Evolutionary conservation across 2,113 vertebrate species (phyloP).

Genomic region (Xerus inauris): DNA sequence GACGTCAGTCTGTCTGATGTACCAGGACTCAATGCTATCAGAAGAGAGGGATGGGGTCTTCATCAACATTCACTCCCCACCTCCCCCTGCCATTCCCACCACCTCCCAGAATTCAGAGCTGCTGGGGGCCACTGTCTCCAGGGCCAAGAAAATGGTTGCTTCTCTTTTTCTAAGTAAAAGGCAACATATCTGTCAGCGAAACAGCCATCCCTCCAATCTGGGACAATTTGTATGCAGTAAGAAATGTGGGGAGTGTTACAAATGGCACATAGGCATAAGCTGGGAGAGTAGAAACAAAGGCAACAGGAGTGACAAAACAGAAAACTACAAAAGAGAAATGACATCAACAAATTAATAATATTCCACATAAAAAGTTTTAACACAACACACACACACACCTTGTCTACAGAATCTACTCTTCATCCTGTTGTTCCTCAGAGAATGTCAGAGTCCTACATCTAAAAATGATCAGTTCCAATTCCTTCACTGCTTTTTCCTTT

Average conservation of each 20-base stretch:
- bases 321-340: slow-evolving; percentile 29
- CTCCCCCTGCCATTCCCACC: too few species aligned
- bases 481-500: neutral
- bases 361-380: neutral
- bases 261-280: neutral
- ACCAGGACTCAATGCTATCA: too few species aligned
- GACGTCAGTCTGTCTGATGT: too few species aligned
- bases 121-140: neutral
- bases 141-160: neutral
- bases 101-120: neutral
- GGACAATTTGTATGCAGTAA: neutral
- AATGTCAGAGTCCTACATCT: neutral
- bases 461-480: neutral
- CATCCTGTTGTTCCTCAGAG: neutral
- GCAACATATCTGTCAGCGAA: neutral
- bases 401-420: neutral
- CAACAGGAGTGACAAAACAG: neutral
- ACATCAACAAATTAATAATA: neutral
- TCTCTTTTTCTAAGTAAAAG: neutral
- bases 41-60: too few species aligned
- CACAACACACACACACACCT: neutral
- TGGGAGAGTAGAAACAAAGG: neutral
- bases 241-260: neutral
- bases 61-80: neutral
- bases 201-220: neutral